Conservation (phyloP, 2,113 vertebrate species). For the Prionailurus viverrinus region DNA sequence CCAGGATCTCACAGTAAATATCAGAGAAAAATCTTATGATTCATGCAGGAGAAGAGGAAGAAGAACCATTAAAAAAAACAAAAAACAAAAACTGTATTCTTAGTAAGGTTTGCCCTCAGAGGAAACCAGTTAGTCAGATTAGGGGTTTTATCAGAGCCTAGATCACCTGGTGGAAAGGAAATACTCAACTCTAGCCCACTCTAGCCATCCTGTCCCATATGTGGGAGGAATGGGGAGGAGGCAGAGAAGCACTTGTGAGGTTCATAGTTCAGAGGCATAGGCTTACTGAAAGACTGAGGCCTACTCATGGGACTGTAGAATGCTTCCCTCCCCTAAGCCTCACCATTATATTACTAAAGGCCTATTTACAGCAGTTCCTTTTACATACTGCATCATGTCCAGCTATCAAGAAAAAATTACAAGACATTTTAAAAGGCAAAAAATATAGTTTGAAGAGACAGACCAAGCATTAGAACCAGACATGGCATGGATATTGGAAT, state of each 20-base stretch:
- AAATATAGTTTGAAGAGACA: neutral
- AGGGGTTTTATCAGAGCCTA: neutral
- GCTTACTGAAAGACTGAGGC: neutral
- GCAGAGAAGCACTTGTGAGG: neutral
- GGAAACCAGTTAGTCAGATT: neutral
- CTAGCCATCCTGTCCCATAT: neutral
- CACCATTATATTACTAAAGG: neutral
- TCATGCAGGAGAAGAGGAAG: neutral
- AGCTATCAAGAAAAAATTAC: neutral
- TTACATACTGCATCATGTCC: neutral
- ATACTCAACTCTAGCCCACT: neutral
- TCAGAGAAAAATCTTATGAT: neutral
- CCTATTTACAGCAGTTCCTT: neutral
- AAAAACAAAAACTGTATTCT: neutral
- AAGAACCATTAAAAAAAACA: neutral
- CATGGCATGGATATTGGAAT: neutral
- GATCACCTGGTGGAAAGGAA: neutral
- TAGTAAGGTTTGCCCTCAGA: neutral
- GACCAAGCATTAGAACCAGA: neutral
- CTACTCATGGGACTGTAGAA: neutral
- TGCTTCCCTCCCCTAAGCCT: neutral
- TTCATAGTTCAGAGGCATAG: neutral
- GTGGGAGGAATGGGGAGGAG: neutral
- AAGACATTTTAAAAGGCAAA: neutral
- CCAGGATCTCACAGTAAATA: neutral